A percentile compares a stretch with the other conserved stretches of the same genome.
These are phyloP conservation scores for Muntiacus muntjak DNA, from an alignment of 2,113 vertebrate species.

Conservation along the genomic window DNA sequence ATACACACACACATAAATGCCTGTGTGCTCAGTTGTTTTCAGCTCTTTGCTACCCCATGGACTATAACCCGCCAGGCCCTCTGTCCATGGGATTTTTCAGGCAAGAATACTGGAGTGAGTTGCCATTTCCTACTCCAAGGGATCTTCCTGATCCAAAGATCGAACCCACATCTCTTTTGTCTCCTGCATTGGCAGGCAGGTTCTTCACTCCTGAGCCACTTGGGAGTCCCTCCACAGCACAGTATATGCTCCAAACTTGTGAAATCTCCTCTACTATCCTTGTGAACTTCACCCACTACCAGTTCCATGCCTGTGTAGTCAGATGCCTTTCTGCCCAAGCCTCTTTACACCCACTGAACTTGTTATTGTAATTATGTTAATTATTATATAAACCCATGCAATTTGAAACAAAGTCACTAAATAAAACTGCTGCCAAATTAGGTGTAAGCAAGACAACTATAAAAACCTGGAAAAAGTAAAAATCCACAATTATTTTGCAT, in stretches of 20 bases:
- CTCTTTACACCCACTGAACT: background rate
- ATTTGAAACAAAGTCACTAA: background rate
- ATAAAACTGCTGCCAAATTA: background rate
- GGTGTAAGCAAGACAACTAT: background rate
- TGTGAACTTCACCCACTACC: background rate
- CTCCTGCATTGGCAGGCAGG: background rate
- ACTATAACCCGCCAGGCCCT: background rate
- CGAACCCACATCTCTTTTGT: background rate
- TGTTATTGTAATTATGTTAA: background rate
- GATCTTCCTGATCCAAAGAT: background rate
- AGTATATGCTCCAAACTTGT: background rate
- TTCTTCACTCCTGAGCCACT: background rate
- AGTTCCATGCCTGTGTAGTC: background rate
- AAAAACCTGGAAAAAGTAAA: background rate
- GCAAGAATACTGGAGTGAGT: background rate
- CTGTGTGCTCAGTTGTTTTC: background rate
- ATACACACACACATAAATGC: background rate
- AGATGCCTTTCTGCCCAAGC: background rate
- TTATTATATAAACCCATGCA: background rate
- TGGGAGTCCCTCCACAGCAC: background rate
- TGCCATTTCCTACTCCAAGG: background rate
- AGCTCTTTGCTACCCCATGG: background rate
- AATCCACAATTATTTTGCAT: background rate
- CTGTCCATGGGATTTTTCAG: background rate
- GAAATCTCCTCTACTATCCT: background rate